A percentile compares a stretch with the other conserved stretches of the same genome.
Evolutionary conservation across 2,888 invertebrate species (phyloP).

Genomic region (Zele albiditarsus): DNA sequence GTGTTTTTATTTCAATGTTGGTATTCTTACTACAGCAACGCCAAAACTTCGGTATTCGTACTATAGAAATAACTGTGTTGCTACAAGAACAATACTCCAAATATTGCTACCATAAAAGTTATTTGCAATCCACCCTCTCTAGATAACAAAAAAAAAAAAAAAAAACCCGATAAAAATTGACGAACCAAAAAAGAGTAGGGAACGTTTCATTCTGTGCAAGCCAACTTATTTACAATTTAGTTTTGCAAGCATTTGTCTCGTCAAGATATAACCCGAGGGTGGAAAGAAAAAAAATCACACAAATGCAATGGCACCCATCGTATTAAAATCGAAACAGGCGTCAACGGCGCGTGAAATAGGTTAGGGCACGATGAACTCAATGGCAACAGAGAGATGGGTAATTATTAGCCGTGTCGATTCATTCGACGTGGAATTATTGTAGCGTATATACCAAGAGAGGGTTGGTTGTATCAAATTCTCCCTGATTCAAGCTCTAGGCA

Average conservation of each 20-base stretch:
- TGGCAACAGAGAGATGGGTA: conserved; percentile 61
- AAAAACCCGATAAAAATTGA: background rate
- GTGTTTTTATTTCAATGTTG: no score
- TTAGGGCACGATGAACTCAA: conserved; percentile 51
- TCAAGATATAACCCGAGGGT: background rate
- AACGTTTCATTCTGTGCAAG: background rate
- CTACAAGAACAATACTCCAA: no score
- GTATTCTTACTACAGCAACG: no score
- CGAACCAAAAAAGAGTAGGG: background rate
- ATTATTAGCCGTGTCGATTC: conserved; percentile 68
- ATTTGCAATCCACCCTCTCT: background rate
- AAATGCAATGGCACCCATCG: conserved; percentile 12
- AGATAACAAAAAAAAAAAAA: background rate
- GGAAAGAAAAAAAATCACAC: conserved; percentile 30
- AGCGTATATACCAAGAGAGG: conserved; percentile 1
- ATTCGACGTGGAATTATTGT: conserved; percentile 29
- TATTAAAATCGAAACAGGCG: conserved; percentile 58
- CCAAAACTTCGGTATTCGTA: no score
- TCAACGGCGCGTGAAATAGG: conserved; percentile 68
- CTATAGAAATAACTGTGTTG: no score
- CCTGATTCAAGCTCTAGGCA: conserved; percentile 3
- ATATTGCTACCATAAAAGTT: no score
- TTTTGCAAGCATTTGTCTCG: background rate
- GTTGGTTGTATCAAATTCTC: conserved; percentile 32
- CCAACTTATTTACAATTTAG: background rate